phyloP scores from a whole-genome alignment of 2,797 vertebrate species.

The Acridotheres tristis region DNA sequence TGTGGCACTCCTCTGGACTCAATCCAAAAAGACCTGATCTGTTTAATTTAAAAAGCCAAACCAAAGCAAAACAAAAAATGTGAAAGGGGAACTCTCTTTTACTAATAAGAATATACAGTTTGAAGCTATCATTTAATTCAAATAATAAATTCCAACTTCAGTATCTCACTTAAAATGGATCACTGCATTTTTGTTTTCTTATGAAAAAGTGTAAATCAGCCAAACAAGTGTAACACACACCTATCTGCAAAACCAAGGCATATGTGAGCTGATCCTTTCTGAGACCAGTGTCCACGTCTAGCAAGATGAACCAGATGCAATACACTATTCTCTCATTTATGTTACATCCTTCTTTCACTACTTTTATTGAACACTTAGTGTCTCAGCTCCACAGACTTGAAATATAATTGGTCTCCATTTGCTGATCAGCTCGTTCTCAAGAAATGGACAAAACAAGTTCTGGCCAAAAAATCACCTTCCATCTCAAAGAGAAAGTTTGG shows the following conservation, averaged over 20 bases:
- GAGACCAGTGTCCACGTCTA: neutral
- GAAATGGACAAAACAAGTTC: neutral
- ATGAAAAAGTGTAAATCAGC: neutral
- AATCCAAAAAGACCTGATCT: neutral
- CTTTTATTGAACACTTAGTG: neutral
- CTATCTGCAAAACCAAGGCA: neutral
- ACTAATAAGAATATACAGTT: neutral
- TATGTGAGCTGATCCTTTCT: neutral
- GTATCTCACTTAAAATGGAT: neutral
- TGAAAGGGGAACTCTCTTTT: neutral
- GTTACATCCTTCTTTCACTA: neutral
- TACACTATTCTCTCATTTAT: neutral
- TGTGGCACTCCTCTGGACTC: neutral
- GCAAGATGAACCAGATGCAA: neutral
- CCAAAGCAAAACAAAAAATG: neutral
- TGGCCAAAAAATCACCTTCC: neutral
- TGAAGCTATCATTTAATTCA: neutral
- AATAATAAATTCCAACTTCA: neutral
- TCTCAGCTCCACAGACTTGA: neutral
- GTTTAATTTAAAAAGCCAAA: neutral
- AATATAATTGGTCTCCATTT: neutral
- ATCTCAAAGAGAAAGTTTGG: neutral
- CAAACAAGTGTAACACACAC: neutral
- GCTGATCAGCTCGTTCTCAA: neutral
- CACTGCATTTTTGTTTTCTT: neutral